Evolutionary conservation across 2,888 invertebrate genomes (phyloP), one percentile per base, ranked within the genome.

Genomic region (Noctua janthe): DNA sequence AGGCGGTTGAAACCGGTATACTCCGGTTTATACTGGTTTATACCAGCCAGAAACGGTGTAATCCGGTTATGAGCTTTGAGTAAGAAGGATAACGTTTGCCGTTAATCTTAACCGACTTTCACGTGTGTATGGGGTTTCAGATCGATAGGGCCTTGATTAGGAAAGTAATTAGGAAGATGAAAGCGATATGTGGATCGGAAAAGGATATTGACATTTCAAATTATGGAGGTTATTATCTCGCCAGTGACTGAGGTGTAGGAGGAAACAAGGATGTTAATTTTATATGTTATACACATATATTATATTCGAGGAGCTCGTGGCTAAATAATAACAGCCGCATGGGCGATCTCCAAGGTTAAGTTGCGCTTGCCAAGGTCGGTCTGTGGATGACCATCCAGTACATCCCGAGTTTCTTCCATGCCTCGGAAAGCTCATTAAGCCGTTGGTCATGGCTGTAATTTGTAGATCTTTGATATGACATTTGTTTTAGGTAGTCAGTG

Each of bases 21-120:
- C 64, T 74, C 76, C 64, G 69, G 85, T 85, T 78, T 81, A 82
- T 69, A 71, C 88, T 70, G 73, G 80, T 83, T 78, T 79, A 83
- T 79, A 84, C 77, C 84, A 81, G 81, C 85, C 75, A 76, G 71
- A 82, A 81, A 73, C 74, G 74, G 20, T 71, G 81, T 88, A 88
- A 88, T 90, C 89, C 83, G 76, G 85, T 83, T 74, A 88, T 87
- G 87, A 85, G 79, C 87, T 76, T 77, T 71, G 71, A 82, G 67
- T 80, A 81, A 85, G 85, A 80, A 82, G 87, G 84, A 87, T 84
- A 82, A 82, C 80, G 80, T 82, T 76, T 77, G 43, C 74, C 69
- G 71, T 76, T 86, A 85, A 88, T 88, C 82, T 83, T 76, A 71
- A 64, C 79, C 56, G 67, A 71, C 54, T 85, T 67, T 49, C 35